These are phyloP conservation scores for Cheirogaleus medius DNA, from an alignment of 2,113 vertebrate genomes.

Conservation along the genomic window DNA sequence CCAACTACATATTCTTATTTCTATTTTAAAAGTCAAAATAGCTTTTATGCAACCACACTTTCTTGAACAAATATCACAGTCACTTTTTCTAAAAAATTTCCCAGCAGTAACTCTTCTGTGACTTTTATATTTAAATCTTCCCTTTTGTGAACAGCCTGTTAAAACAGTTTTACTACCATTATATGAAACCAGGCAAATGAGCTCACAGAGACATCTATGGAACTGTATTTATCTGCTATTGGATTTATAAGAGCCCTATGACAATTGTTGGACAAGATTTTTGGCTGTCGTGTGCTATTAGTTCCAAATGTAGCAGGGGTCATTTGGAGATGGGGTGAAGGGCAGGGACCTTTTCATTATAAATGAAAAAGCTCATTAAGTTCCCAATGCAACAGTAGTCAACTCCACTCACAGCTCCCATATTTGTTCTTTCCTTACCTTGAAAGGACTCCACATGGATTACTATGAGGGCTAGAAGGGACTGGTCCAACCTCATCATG, in stretches of 20 bases:
- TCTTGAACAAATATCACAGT: neutral
- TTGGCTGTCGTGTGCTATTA: neutral
- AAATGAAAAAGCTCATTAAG: neutral
- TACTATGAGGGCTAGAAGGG: neutral
- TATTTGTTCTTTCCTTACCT: neutral
- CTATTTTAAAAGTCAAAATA: slow-evolving; percentile 31
- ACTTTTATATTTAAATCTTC: slow-evolving; percentile 1
- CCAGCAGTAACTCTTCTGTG: neutral
- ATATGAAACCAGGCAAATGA: neutral
- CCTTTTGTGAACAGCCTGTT: neutral
- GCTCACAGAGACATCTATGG: neutral
- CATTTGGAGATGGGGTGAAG: neutral
- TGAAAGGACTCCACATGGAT: neutral
- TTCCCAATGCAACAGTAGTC: neutral
- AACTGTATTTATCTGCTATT: neutral
- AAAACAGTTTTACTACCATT: neutral
- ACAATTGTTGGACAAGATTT: neutral
- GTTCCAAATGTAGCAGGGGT: neutral
- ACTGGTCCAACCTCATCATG: neutral
- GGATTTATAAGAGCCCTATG: neutral
- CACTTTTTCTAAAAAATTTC: slow-evolving; percentile 33
- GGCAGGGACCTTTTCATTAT: neutral
- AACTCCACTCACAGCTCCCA: neutral
- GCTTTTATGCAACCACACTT: neutral
- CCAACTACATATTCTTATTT: neutral